Evolutionary conservation across 2,888 invertebrate species (phyloP).

Genomic region (Hedya salicella): DNA sequence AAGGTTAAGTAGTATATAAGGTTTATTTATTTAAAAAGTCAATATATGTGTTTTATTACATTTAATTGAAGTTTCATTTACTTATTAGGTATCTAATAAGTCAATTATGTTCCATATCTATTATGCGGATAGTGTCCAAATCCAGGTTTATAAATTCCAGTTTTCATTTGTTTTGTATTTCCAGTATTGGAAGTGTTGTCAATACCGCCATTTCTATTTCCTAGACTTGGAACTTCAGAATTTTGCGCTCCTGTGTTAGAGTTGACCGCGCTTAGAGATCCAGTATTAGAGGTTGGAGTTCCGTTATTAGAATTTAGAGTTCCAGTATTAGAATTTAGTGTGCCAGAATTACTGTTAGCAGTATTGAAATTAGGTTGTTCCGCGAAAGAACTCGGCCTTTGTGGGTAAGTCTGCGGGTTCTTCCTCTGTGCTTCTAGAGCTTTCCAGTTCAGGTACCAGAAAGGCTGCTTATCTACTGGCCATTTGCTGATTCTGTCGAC

Average conservation of each 20-base stretch:
- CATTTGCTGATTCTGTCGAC: constrained; percentile 87
- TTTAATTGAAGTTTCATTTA: constrained; percentile 60
- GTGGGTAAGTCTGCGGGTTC: constrained; percentile 71
- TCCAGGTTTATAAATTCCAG: constrained; percentile 32
- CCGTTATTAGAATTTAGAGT: constrained; percentile 12
- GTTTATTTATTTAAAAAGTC: constrained; percentile 84
- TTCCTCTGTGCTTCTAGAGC: constrained; percentile 85
- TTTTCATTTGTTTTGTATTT: constrained; percentile 36
- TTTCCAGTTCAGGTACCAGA: constrained; percentile 89
- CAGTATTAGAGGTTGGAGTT: constrained; percentile 15
- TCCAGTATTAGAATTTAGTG: constrained; percentile 16
- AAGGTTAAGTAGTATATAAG: constrained; percentile 79
- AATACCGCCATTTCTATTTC: constrained; percentile 8
- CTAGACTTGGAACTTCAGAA: constrained; percentile 7
- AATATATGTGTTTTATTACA: constrained; percentile 81
- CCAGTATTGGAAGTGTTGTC: constrained; percentile 4
- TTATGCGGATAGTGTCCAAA: constrained; percentile 7
- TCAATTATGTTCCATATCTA: background rate
- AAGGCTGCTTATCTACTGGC: constrained; percentile 88
- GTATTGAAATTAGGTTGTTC: constrained; percentile 45
- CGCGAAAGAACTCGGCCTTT: constrained; percentile 63
- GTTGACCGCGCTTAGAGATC: constrained; percentile 8
- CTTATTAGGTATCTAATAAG: constrained; percentile 32
- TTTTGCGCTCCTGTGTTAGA: constrained; percentile 18
- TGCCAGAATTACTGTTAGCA: background rate